Evolutionary conservation across 2,797 vertebrate genomes (phyloP).

Genomic region (Eulemur coronatus): DNA sequence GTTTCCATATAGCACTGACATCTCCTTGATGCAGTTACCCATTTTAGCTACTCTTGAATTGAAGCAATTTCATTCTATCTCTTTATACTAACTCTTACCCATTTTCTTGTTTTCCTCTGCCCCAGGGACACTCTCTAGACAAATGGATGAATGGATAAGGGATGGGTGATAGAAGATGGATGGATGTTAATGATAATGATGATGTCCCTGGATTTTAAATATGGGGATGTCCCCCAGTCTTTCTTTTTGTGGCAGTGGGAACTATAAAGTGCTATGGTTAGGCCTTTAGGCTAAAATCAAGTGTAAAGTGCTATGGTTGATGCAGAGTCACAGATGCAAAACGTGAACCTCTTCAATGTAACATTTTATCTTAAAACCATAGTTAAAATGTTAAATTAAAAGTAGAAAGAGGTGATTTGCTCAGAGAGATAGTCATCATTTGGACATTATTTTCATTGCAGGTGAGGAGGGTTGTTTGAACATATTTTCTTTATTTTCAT

Average conservation of each 20-base stretch:
- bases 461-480: not conserved
- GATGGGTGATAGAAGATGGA: not conserved
- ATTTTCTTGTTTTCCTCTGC: constrained; percentile 12
- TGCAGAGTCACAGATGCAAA: not conserved
- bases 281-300: not conserved
- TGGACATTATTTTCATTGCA: not conserved
- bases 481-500: constrained; percentile 24
- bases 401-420: not conserved
- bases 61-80: not conserved
- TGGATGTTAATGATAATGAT: not conserved
- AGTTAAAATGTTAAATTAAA: constrained; percentile 52
- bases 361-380: not conserved
- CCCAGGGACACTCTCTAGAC: not conserved
- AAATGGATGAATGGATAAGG: not conserved
- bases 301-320: not conserved
- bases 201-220: not conserved
- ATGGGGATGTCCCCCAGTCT: not conserved
- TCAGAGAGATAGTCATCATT: constrained; percentile 10
- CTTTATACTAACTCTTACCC: not conserved
- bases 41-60: not conserved
- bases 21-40: not conserved
- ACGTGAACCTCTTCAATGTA: not conserved
- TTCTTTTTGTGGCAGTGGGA: not conserved
- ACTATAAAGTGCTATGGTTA: not conserved
- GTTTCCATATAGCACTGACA: not conserved